Evolutionary conservation across 2,113 vertebrate species (phyloP), one percentile per base, ranked within the genome.

Genomic region (Aphelocoma coerulescens): DNA sequence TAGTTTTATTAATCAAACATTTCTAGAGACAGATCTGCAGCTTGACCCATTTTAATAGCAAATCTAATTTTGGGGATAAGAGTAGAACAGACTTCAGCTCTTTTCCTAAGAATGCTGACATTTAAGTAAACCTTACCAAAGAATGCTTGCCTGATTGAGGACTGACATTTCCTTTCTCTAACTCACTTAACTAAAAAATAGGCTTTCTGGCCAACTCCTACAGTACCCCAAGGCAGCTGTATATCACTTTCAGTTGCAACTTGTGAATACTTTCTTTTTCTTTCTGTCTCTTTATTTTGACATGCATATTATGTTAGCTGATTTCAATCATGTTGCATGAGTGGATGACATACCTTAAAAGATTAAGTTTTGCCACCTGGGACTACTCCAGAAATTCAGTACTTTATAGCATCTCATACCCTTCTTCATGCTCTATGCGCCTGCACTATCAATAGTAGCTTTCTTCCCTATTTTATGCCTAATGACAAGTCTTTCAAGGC

Each of bases 121-220:
- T 96, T 93, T 93, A 94, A 98, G 91, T 92, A 96, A 97, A 96
- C 52, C 84, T 97, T 96, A 96, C 93, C 97, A 96, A 97, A 98
- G 97, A 98, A 98, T 96, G 95, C 93, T 95, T 94, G 96, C 94
- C 96, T 97, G 96, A 96, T 89, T 95, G 91, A 96, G 95, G 95
- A 97, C 97, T 98, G 98, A 98, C 97, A 97, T 98, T 98, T 98
- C 98, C 98, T 98, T 97, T 97, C 94, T 95, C 80, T 97, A 97
- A 97, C 96, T 97, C 10, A 4, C 96, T 98, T 95, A 96, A 97
- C 97, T 97, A 54, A 97, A 97, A 97, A 95, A 95, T 82, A 96
- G 93, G 82, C 91, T 85, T 43, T 91, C 94, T 97, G 92, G 97
- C 97, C 97, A 97, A 95, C 43, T 95, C 85, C 93, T 89, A 48